Percentiles rank a stretch among this genome's conserved stretches.
Evolutionary conservation across 2,113 vertebrate species (phyloP).

Genomic region (Stomatorhinus ivindoensis): DNA sequence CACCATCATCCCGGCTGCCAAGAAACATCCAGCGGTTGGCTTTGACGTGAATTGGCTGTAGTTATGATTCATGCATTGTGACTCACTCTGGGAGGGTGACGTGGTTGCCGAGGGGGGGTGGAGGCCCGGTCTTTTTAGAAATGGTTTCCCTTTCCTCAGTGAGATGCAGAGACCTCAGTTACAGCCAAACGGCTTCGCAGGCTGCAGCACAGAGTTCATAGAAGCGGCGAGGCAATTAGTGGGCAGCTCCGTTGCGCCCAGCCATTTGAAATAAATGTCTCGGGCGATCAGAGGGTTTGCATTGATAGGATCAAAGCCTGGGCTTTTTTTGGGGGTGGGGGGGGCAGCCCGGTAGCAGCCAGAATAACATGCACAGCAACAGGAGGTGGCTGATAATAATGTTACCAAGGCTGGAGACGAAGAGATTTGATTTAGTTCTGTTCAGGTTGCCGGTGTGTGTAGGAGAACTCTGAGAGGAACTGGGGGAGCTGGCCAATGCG

Average conservation of each 20-base stretch:
- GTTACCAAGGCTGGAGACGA: neutral
- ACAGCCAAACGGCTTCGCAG: neutral
- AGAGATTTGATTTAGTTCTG: neutral
- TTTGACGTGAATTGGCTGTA: neutral
- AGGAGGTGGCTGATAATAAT: conserved; percentile 4
- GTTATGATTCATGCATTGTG: conserved; percentile 6
- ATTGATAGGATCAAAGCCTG: neutral
- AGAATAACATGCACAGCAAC: neutral
- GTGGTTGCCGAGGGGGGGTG: neutral
- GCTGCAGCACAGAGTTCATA: neutral
- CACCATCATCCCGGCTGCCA: neutral
- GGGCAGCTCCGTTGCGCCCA: neutral
- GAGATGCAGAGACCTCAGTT: neutral
- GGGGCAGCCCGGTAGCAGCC: neutral
- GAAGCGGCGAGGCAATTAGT: neutral
- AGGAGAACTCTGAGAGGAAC: neutral
- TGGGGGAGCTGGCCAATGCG: neutral
- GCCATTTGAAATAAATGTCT: neutral
- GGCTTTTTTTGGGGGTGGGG: neutral
- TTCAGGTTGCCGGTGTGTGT: neutral
- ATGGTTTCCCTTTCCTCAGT: neutral
- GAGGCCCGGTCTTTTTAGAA: neutral
- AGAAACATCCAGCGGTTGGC: neutral
- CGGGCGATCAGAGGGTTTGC: neutral
- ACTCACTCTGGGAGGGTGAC: conserved; percentile 5